Evolutionary conservation across 2,113 vertebrate genomes (phyloP), one percentile per base, ranked within the genome.

Genomic region (Rhagologus leucostigma): DNA sequence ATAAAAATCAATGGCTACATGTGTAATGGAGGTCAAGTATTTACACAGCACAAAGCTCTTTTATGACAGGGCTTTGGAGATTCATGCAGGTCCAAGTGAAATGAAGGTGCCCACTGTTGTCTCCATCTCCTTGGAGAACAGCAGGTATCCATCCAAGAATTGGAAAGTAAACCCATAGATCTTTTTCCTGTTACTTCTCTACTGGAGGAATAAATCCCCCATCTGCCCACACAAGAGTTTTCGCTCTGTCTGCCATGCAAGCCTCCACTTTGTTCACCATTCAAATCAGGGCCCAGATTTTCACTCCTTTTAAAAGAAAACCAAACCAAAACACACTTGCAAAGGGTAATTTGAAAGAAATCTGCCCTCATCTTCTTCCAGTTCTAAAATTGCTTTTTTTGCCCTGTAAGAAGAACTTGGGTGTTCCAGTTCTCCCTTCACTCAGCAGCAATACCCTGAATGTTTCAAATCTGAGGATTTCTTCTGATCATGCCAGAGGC

Each of bases 381-480:
- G 13, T 62, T 69, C 17, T 47, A 55, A 2, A 7, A 1, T 11
- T 47, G 8, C 18, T 60, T 56, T 84, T 57, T 55, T 60, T 8
- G 14, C 16, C 35, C 52, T 8, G 3, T 33, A 70, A 47, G 20
- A 62, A 73, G 21, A 84, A 4, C 30, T 50, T 35, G 9, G 27
- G 11, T 0, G 1, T 75, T 87, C 84, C 33, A 2, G 1, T 63
- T 87, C 14, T 87, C 12, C 16, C 29, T 60, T 62, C 0, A 0
- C 33, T 67, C 39, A 13, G 39, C 42, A 68, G 35, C 4, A 30
- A 3, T 41, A 16, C 13, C 9, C 13, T 0, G 3, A 30, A 53
- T n/a, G 26, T 49, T 95, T 75, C 11, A 79, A 47, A 59, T 20
- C 33, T 11, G n/a, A 75, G 18, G 16, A 30, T 79, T 82, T 53